Percentiles rank a stretch among this genome's conserved stretches.
Evolutionary conservation across 2,113 vertebrate species (phyloP).

Genomic region (Tamias sibiricus): DNA sequence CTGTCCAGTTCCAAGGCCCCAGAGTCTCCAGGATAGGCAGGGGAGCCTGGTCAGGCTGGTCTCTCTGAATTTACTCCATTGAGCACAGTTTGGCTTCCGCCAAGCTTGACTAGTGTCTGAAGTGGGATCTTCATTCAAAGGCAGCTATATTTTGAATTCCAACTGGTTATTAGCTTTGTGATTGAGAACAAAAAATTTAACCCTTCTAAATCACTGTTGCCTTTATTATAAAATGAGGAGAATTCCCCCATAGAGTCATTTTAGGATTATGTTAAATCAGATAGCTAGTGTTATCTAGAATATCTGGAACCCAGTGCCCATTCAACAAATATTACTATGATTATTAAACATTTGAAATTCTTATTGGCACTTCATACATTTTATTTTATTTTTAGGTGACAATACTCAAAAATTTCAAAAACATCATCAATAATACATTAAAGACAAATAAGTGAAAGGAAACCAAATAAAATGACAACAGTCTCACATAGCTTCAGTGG

Average conservation of each 20-base stretch:
- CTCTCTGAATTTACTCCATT: not conserved
- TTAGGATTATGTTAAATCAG: conserved; percentile 26
- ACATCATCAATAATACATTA: not conserved
- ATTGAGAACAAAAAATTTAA: not conserved
- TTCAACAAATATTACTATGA: conserved; percentile 14
- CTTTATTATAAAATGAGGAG: not conserved
- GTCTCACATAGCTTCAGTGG: not conserved
- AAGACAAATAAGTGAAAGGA: not conserved
- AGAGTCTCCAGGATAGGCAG: not conserved
- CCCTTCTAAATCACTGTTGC: not conserved
- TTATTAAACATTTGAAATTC: conserved; percentile 3
- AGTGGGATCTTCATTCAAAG: not conserved
- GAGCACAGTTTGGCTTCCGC: not conserved
- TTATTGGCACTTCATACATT: not conserved
- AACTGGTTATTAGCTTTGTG: not conserved
- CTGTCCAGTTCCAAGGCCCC: not conserved
- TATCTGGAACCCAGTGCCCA: not conserved
- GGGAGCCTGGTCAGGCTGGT: not conserved
- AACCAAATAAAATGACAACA: not conserved
- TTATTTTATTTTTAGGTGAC: not conserved
- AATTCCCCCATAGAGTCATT: not conserved
- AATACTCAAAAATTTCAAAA: not conserved
- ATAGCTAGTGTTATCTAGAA: not conserved
- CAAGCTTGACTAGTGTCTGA: not conserved
- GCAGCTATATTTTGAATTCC: not conserved